Evolutionary conservation across 1,140 invertebrate species (phyloP).

Genomic region (Hyles vespertilio): DNA sequence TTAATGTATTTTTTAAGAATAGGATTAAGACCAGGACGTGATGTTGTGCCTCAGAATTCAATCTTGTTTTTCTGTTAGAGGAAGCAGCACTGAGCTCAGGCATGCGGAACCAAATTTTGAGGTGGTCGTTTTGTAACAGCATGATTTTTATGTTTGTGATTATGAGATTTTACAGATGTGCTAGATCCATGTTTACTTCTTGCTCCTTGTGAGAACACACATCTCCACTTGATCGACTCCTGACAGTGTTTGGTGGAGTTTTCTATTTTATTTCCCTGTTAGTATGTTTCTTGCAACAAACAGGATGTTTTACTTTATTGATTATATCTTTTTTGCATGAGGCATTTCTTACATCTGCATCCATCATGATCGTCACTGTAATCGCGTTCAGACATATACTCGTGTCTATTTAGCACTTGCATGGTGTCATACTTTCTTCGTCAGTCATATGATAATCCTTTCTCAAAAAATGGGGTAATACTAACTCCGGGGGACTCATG

Average conservation of each 20-base stretch:
- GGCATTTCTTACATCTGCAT: slow-evolving; percentile 18
- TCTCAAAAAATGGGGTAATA: slow-evolving; percentile 54
- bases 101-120: not conserved
- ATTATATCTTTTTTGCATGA: slow-evolving; percentile 4
- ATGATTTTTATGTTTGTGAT: slow-evolving; percentile 2
- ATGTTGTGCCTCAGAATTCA: too few relatives aligned
- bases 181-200: not conserved
- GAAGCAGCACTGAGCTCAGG: not conserved
- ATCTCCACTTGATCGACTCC: slow-evolving; percentile 5
- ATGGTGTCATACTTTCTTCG: slow-evolving; percentile 28
- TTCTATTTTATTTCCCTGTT: slow-evolving; percentile 4
- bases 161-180: slow-evolving; percentile 1
- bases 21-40: slow-evolving; percentile 37
- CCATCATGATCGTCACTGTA: slow-evolving; percentile 16
- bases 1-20: slow-evolving; percentile 69
- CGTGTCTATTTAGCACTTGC: not conserved
- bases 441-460: slow-evolving; percentile 25
- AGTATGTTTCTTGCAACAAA: slow-evolving; percentile 2
- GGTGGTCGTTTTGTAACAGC: not conserved
- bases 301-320: slow-evolving; percentile 2
- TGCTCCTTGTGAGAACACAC: not conserved
- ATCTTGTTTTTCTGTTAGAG: not conserved
- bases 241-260: slow-evolving; percentile 39
- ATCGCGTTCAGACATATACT: slow-evolving; percentile 3
- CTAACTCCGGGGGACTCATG: slow-evolving; percentile 70